Conservation (phyloP, 1,140 invertebrate species). For the Aphelenchoides avenae region DNA sequence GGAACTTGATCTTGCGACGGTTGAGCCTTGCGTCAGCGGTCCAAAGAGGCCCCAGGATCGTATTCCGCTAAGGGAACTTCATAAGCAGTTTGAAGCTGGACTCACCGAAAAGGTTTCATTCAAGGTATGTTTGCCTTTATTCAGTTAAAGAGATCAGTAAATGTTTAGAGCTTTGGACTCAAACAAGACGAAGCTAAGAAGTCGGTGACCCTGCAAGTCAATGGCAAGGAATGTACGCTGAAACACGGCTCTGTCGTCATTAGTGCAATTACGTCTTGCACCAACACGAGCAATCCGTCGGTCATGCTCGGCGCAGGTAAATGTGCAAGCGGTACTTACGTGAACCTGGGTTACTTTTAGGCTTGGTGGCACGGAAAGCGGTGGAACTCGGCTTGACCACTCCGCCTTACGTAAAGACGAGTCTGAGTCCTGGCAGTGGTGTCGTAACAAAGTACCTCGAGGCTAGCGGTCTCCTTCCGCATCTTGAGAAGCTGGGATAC, state of each 20-base stretch:
- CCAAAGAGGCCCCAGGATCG: slow-evolving; percentile 94
- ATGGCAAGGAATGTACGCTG: slow-evolving; percentile 76
- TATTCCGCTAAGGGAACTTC: slow-evolving; percentile 83
- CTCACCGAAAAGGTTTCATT: slow-evolving; percentile 78
- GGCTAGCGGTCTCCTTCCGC: slow-evolving; percentile 75
- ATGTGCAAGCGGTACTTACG: background rate
- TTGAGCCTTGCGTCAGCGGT: slow-evolving; percentile 88
- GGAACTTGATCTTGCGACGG: slow-evolving; percentile 78
- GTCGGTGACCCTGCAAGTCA: slow-evolving; percentile 72
- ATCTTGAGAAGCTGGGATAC: slow-evolving; percentile 82
- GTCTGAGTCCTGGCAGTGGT: slow-evolving; percentile 88
- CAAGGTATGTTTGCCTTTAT: slow-evolving; percentile 9
- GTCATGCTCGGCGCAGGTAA: slow-evolving; percentile 87
- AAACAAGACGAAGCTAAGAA: slow-evolving; percentile 67
- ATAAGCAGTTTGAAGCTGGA: slow-evolving; percentile 78
- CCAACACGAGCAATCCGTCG: slow-evolving; percentile 94
- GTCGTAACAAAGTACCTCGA: slow-evolving; percentile 93
- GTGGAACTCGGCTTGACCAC: slow-evolving; percentile 82
- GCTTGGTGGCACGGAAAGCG: slow-evolving; percentile 72
- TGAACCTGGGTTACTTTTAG: slow-evolving; percentile 24
- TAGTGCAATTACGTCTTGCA: slow-evolving; percentile 93
- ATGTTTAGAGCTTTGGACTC: slow-evolving; percentile 74
- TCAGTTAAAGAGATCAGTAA: slow-evolving; percentile 7
- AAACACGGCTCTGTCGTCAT: slow-evolving; percentile 90
- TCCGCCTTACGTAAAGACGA: slow-evolving; percentile 89